Base-by-base conservation (phyloP, 2,113 vertebrate species). In the Odontophorus gujanensis region DNA sequence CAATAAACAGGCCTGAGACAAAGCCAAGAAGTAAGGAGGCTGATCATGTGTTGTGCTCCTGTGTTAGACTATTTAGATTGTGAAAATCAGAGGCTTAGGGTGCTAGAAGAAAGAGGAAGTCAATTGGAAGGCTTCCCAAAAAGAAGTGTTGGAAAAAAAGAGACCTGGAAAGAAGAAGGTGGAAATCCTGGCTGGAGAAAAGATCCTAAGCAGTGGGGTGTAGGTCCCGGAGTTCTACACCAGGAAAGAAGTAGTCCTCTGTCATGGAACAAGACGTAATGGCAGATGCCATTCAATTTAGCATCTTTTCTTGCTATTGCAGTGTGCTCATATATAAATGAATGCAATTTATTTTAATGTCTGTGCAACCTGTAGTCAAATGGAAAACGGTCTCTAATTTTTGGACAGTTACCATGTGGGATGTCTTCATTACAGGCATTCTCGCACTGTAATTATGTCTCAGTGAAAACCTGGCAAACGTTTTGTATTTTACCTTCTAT, bases 341-440 rank as follows among this genome's bases (percentile, higher is more conserved):
- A 16, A 24, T 74, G n/a, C 26, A 13, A 25, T 62, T 73, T 40
- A 25, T 82, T 82, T 89, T 67, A 59, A 58, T 50, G n/a, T 82
- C 53, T 74, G 67, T 25, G 28, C 6, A 72, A n/a, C 0, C 48
- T 50, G 58, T 11, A n/a, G 11, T 17, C 55, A 1, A 1, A 50
- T 79, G 42, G 57, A 20, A 19, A 72, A 38, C 34, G 82, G 18
- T 28, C 40, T 87, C 67, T 74, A 4, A 24, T 73, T 76, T 92
- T 69, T 57, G 36, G 40, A 26, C 30, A 58, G 24, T 43, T 66
- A 62, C 24, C 9, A 4, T 5, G 9, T 13, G 57, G 30, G 38
- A n/a, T 5, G 17, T 8, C 40, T n/a, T 17, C 20, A 24, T 25
- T 20, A 18, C 40, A 58, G 22, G 42, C 15, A 17, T 74, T 43